These are phyloP conservation scores for Tinamus major DNA, from an alignment of 2,797 vertebrate species.

Conservation along the genomic window DNA sequence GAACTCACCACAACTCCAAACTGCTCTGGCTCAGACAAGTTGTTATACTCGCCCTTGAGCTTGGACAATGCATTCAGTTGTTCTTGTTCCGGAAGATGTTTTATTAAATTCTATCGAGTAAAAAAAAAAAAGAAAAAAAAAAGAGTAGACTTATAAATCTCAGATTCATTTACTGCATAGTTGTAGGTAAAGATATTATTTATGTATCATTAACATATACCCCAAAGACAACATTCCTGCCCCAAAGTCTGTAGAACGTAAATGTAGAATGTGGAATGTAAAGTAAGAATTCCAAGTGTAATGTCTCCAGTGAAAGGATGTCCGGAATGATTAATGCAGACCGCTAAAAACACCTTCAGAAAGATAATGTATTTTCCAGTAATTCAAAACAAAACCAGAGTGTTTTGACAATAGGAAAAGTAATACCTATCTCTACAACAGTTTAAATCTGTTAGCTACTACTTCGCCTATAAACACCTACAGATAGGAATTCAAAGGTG, in stretches of 20 bases:
- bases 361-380: background rate
- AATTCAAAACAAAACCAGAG: background rate
- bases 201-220: background rate
- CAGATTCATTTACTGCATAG: background rate
- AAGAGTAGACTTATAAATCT: slow-evolving; percentile 9
- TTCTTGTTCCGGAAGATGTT: slow-evolving; percentile 93
- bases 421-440: background rate
- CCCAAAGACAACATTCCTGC: background rate
- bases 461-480: background rate
- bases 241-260: background rate
- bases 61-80: slow-evolving; percentile 89
- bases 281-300: background rate
- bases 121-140: background rate
- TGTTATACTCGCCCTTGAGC: slow-evolving; percentile 87
- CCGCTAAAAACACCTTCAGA: background rate
- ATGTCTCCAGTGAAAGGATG: background rate
- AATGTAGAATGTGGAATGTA: background rate
- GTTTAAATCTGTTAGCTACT: background rate
- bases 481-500: background rate
- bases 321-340: background rate
- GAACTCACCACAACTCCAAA: slow-evolving; percentile 95
- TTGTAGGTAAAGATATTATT: background rate
- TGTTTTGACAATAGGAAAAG: background rate
- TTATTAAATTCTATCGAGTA: slow-evolving; percentile 91
- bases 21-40: slow-evolving; percentile 94